Evolutionary conservation across 2,797 vertebrate genomes (phyloP), one percentile per base, ranked within the genome.

Genomic region (Microctenopoma steveboyesi): DNA sequence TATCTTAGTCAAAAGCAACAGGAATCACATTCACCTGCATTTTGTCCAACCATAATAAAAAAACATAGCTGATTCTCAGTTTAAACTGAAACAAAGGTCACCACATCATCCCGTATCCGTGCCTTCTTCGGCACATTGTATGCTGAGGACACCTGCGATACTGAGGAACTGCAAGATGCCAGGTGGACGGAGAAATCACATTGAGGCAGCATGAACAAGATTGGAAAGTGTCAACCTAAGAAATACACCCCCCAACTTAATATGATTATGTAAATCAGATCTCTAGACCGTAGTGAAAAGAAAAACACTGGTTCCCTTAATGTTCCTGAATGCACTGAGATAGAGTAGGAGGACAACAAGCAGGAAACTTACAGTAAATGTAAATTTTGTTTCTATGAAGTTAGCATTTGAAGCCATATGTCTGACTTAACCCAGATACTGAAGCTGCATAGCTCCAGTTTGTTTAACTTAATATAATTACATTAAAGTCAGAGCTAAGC

Each of bases 41-140:
- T 69, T 60, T 52, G 58, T 59, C 55, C 53, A 35, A 50, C 22
- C 18, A 48, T 46, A 16, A 48, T 46, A 16, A 59, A 72, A 63
- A 76, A 35, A 35, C 28, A 33, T 0, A 59, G 40, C 45, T 60
- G 58, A 42, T 72, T 72, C 9, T 72, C 28, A 67, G 37, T 58
- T 22, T 48, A 43, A 48, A 58, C 28, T 43, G 40, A 48, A 47
- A 3, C 57, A 10, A 11, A 48, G 7, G 54, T 30, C 3, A 40
- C 1, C 16, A 14, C 12, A 50, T 47, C 7, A 39, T 3, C 30
- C 37, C 50, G 9, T 7, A 47, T 64, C 46, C 53, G 54, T 45
- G 16, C 18, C 18, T 3, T 30, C 64, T 72, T 65, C 72, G 65
- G 68, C 74, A 80, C 66, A 62, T 72, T 65, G 43, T 74, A 4